A percentile compares a stretch with the other conserved stretches of the same genome.
Conservation (phyloP, 2,888 invertebrate genomes). For the Trachelus troglodyta region DNA sequence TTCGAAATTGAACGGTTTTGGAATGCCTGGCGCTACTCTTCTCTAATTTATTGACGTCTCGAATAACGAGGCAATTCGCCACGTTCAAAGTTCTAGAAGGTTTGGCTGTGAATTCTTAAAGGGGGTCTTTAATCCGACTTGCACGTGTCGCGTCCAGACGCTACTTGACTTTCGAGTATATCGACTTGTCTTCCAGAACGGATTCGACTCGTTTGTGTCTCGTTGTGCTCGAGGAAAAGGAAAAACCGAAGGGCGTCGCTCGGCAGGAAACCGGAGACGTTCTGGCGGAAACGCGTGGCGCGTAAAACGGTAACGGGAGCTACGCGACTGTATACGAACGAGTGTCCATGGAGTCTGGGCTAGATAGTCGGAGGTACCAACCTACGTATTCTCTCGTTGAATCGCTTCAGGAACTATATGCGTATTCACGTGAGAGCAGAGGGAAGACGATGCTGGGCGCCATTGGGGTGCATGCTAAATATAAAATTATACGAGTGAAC, state of each 20-base stretch:
- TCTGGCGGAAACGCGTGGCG: conserved; percentile 23
- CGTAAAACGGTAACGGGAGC: background rate
- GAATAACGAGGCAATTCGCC: background rate
- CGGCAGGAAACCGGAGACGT: conserved; percentile 5
- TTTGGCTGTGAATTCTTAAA: background rate
- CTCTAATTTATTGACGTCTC: background rate
- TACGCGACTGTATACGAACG: background rate
- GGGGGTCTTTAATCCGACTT: background rate
- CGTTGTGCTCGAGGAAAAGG: background rate
- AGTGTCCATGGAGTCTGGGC: background rate
- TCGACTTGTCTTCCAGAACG: background rate
- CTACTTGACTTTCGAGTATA: background rate
- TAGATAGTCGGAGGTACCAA: background rate
- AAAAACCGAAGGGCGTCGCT: background rate
- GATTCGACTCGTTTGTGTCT: background rate
- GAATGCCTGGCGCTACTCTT: background rate
- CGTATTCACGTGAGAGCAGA: background rate
- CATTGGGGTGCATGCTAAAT: conserved; percentile 30
- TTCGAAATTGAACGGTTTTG: background rate
- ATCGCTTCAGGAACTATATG: background rate
- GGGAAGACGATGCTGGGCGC: background rate
- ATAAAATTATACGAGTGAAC: conserved; percentile 39
- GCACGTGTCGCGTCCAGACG: background rate
- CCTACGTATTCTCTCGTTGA: background rate
- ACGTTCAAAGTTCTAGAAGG: background rate